A percentile compares a stretch with the other conserved stretches of the same genome.
Evolutionary conservation across 2,113 vertebrate genomes (phyloP).

Genomic region (Australoheros scitulus): DNA sequence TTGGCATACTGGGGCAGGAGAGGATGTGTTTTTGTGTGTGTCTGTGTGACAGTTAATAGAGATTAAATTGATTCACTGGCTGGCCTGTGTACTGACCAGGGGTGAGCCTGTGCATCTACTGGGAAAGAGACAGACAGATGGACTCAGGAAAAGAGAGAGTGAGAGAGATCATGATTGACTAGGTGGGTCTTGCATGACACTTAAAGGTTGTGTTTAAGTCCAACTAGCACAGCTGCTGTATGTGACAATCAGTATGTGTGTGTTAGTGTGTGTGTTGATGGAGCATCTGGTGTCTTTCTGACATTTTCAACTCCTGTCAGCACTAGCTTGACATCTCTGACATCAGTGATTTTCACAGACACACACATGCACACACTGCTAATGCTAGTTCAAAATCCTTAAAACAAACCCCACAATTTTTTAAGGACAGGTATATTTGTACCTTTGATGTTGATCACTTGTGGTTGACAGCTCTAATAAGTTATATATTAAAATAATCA

Average conservation of each 20-base stretch:
- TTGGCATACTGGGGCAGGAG: conserved; percentile 14
- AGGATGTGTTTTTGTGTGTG: conserved; percentile 16
- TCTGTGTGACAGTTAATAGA: conserved; percentile 47
- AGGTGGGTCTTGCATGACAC: conserved; percentile 42
- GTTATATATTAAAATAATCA: fast-evolving
- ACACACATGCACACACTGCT: background rate
- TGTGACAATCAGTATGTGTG: background rate
- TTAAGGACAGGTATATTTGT: background rate
- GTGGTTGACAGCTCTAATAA: background rate
- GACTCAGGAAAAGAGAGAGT: conserved; percentile 23
- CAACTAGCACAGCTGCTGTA: conserved; percentile 34
- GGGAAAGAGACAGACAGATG: conserved; percentile 57
- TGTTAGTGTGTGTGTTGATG: conserved; percentile 1
- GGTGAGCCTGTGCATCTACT: background rate
- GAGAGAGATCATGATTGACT: conserved; percentile 16
- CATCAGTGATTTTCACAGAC: conserved; percentile 24
- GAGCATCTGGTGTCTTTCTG: conserved; percentile 43
- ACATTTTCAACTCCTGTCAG: conserved; percentile 53
- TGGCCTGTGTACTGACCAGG: background rate
- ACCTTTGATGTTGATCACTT: background rate
- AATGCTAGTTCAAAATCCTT: background rate
- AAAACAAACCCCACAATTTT: background rate
- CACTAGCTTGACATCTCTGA: conserved; percentile 36
- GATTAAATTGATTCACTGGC: conserved; percentile 53
- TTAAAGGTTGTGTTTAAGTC: conserved; percentile 37